A percentile compares a stretch with the other conserved stretches of the same genome.
Conservation (phyloP, 2,888 invertebrate species). For the Celastrina argiolus region DNA sequence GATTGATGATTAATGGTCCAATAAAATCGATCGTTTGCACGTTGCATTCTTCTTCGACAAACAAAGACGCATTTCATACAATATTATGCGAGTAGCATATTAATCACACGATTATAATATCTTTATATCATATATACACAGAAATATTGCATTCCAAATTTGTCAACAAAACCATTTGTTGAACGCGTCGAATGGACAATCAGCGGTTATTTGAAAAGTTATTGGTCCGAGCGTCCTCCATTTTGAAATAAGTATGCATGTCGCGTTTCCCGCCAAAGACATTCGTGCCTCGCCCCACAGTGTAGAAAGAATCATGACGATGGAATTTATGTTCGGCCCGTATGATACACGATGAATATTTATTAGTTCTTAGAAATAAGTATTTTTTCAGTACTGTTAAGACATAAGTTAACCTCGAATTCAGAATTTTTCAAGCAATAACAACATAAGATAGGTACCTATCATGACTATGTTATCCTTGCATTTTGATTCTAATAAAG, state of each 20-base stretch:
- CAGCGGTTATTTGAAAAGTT: slow-evolving; percentile 39
- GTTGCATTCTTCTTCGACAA: background rate
- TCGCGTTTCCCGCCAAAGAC: slow-evolving; percentile 65
- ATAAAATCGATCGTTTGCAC: background rate
- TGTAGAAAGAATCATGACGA: slow-evolving; percentile 72
- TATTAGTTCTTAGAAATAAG: slow-evolving; percentile 49
- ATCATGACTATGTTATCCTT: no score
- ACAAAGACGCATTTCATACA: slow-evolving; percentile 20
- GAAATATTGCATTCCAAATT: slow-evolving; percentile 45
- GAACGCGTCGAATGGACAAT: slow-evolving; percentile 50
- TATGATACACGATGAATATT: slow-evolving; percentile 63
- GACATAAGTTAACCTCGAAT: no score
- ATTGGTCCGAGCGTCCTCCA: slow-evolving; percentile 47
- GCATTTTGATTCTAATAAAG: no score
- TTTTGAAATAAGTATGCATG: slow-evolving; percentile 56
- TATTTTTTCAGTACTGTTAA: slow-evolving; percentile 30
- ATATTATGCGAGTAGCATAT: slow-evolving; percentile 23
- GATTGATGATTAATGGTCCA: background rate
- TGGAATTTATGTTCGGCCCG: slow-evolving; percentile 59
- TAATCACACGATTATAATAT: slow-evolving; percentile 27
- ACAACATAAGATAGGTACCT: no score
- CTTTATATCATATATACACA: slow-evolving; percentile 29
- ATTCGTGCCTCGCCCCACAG: slow-evolving; percentile 64
- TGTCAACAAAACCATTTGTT: slow-evolving; percentile 58
- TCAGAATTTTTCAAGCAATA: no score